Conservation (phyloP, 2,797 vertebrate species). For the Silurus lanzhouensis region DNA sequence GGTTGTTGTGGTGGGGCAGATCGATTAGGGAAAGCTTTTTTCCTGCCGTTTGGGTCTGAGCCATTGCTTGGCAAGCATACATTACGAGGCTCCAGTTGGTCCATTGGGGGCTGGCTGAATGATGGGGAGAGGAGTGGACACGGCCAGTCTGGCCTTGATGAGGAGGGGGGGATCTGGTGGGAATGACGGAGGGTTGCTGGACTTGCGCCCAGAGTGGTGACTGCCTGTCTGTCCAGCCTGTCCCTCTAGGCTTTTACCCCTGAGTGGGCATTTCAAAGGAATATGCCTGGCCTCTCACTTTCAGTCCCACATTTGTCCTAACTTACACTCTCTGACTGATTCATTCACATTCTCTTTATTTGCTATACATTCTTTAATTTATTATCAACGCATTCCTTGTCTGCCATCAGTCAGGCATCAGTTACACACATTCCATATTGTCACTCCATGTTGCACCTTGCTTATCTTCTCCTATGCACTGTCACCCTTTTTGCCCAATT, state of each 20-base stretch:
- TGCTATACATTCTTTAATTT: conserved; percentile 27
- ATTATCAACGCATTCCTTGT: conserved; percentile 15
- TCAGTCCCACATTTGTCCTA: conserved; percentile 57
- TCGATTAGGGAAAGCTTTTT: conserved; percentile 51
- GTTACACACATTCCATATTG: conserved; percentile 28
- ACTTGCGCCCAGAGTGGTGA: conserved; percentile 76
- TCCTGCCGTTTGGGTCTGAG: conserved; percentile 40
- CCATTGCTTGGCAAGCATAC: conserved; percentile 55
- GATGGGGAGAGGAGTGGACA: conserved; percentile 60
- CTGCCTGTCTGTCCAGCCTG: conserved; percentile 82
- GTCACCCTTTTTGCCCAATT: conserved; percentile 47
- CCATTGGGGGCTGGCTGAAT: conserved; percentile 76
- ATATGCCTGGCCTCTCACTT: conserved; percentile 72
- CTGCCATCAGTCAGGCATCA: conserved; percentile 29
- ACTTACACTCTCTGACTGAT: conserved; percentile 61
- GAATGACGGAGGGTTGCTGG: conserved; percentile 74
- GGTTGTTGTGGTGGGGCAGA: conserved; percentile 55
- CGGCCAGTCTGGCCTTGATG: conserved; percentile 68
- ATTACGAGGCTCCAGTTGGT: conserved; percentile 71
- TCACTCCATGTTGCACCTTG: conserved; percentile 31
- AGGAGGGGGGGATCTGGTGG: conserved; percentile 73
- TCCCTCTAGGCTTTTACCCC: conserved; percentile 79
- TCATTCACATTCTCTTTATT: neutral
- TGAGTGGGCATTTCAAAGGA: conserved; percentile 81
- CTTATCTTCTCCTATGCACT: conserved; percentile 40